Base-by-base conservation (phyloP, 2,797 vertebrate species). In the Anableps anableps region DNA sequence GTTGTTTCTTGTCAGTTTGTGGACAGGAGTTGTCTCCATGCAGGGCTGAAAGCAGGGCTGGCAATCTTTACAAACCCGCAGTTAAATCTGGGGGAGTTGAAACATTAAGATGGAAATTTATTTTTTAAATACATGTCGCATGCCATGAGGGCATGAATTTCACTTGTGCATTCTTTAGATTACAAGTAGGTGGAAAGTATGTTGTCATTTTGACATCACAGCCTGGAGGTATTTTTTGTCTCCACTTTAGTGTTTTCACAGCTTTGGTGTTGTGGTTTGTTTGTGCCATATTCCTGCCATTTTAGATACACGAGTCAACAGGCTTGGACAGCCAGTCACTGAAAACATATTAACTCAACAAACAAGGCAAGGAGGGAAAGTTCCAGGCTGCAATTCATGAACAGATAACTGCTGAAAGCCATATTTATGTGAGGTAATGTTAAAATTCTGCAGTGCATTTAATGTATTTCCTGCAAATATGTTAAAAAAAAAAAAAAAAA, bases 1-100 rank as follows among this genome's bases (percentile, higher is more conserved):
- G 80, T 85, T 81, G 82, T 84, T 77, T 85, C 86, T 85, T 92
- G 91, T 93, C 93, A 91, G 78, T 77, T 79, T 72, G 74, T 83
- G 45, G 86, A 88, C 89, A 88, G 79, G 75, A 78, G 75, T 83
- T 82, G 81, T 91, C 83, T 85, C 53, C 48, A 23, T 6, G 71
- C 79, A 14, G 38, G 81, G 16, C 66, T 71, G 26, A 72, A 85
- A 84, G n/a, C 80, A 45, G 50, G 34, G 29, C 36, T 84, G 72
- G 26, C 74, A 80, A 83, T 88, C 51, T 74, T 75, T 75, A 83
- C 53, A 72, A 71, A 48, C 77, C 53, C 58, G n/a, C 77, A 64
- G 17, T 62, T 60, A 51, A 72, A 84, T 87, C 2, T 36, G 26
- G 53, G 0, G 0, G 45, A 45, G 50, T 47, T 80, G 26, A 87